Evolutionary conservation across 2,888 invertebrate genomes (phyloP).

Genomic region (Mesorhabditis spiculigera): DNA sequence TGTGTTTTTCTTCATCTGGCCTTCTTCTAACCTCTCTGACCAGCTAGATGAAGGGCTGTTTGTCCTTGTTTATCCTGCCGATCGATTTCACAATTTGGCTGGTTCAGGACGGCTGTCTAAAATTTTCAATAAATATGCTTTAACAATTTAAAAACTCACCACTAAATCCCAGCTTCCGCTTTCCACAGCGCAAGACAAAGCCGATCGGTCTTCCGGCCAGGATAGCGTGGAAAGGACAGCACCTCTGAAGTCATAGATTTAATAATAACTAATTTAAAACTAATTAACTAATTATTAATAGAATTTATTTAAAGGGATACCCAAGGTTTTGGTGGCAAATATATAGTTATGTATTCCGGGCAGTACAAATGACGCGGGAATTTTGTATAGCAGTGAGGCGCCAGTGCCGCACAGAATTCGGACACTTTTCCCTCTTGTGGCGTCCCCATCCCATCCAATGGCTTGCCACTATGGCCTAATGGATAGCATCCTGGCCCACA

Average conservation of each 20-base stretch:
- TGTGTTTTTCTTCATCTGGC: not conserved
- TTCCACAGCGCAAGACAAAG: conserved; percentile 18
- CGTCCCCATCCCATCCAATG: too few relatives aligned
- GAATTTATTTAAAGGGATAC: too few relatives aligned
- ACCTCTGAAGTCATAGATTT: conserved; percentile 11
- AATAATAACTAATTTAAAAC: too few relatives aligned
- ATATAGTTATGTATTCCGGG: too few relatives aligned
- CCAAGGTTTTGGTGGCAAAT: too few relatives aligned
- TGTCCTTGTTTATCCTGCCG: not conserved
- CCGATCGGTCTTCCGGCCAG: conserved; percentile 15
- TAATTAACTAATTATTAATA: too few relatives aligned
- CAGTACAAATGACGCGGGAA: too few relatives aligned
- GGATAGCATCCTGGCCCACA: too few relatives aligned
- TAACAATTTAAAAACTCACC: conserved; percentile 3
- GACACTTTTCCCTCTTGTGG: too few relatives aligned
- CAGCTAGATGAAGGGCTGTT: conserved; percentile 5
- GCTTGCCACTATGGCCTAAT: too few relatives aligned
- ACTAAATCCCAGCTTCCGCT: conserved; percentile 22
- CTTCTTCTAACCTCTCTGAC: not conserved
- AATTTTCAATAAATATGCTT: not conserved
- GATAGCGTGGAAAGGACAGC: conserved; percentile 15
- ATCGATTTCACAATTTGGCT: not conserved
- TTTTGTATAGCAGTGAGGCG: too few relatives aligned
- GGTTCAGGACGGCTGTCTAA: not conserved
- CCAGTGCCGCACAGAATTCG: too few relatives aligned